These are phyloP conservation scores for Drosophila quinaria DNA, from an alignment of 2,888 invertebrate species.

Conservation along the genomic window DNA sequence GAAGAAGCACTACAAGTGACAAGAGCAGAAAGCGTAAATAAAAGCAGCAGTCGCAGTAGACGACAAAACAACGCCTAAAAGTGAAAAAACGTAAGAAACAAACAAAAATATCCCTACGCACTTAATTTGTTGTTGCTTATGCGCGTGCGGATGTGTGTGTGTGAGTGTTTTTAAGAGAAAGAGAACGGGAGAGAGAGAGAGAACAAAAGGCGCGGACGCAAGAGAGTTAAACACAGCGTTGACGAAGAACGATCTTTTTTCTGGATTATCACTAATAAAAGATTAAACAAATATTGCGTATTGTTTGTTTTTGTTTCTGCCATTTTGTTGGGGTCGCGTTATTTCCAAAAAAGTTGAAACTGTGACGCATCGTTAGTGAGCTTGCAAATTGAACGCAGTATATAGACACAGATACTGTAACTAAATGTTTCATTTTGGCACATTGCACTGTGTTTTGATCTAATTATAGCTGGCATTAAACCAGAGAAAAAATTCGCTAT, in stretches of 20 bases:
- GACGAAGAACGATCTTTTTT: conserved; percentile 18
- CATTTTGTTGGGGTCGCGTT: conserved; percentile 33
- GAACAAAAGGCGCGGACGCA: conserved; percentile 50
- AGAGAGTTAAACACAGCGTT: conserved; percentile 51
- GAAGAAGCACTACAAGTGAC: conserved; percentile 54
- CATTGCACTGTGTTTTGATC: conserved; percentile 68
- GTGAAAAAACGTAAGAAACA: conserved; percentile 66
- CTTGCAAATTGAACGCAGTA: conserved; percentile 29
- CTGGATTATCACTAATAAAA: conserved; percentile 31
- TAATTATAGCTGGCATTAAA: conserved; percentile 62
- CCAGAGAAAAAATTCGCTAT: conserved; percentile 29
- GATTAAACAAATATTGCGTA: conserved; percentile 33
- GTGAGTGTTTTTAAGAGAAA: conserved; percentile 9
- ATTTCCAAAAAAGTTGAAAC: conserved; percentile 21
- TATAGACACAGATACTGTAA: neutral
- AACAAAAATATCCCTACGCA: conserved; percentile 50
- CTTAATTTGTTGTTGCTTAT: conserved; percentile 29
- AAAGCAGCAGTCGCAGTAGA: conserved; percentile 15
- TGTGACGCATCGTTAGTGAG: conserved; percentile 61
- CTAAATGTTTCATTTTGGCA: conserved; percentile 60
- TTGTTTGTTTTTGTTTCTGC: conserved; percentile 28
- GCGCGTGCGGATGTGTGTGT: conserved; percentile 3
- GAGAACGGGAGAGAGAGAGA: conserved; percentile 9
- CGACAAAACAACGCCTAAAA: conserved; percentile 37
- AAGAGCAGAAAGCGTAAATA: conserved; percentile 26